Base-by-base conservation (phyloP, 2,797 vertebrate species). In the Platalea minor region DNA sequence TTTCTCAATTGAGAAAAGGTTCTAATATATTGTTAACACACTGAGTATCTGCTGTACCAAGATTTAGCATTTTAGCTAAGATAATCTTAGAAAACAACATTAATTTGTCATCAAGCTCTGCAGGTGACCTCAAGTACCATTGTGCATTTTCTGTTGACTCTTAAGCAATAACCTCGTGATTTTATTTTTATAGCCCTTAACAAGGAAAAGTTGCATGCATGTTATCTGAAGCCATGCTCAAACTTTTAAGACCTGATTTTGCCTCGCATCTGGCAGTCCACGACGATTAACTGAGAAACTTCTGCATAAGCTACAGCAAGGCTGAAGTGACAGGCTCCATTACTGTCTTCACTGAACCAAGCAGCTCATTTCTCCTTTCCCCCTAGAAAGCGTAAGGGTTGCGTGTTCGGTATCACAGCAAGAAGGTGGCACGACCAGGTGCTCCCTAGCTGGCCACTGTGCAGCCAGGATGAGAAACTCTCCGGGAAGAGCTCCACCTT, bases 401-500 rank as follows among this genome's bases (percentile, higher is more conserved):
- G 67, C 68, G 21, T 12, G 6, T 26, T 94, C 0, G 0, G 17
- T 31, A 35, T 20, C 53, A 63, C 0, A 2, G 54, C 54, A 69
- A 90, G 57, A 45, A 89, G 54, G 56, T 65, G 89, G 65, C 29
- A 15, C 0, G 2, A 45, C 21, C n/a, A 72, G 23, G 23, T 51
- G 13, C 39, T 86, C 41, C 39, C 24, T 16, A 28, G 20, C n/a
- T 68, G 37, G 53, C 5, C 8, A 48, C 51, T 21, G 17, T n/a
- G 64, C 25, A 75, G n/a, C 17, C 6, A 0, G 53, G 23, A 41
- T 79, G 50, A 37, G 81, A 85, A 92, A 68, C 6, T 20, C 76
- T 53, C 12, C 0, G 0, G 37, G 54, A 87, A 57, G 70, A 84
- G 24, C n/a, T 37, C 4, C 21, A 74, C n/a, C 12, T 59, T 1